These are phyloP conservation scores for Leptodirus hochenwartii DNA, from an alignment of 2,888 invertebrate species.

Conservation along the genomic window DNA sequence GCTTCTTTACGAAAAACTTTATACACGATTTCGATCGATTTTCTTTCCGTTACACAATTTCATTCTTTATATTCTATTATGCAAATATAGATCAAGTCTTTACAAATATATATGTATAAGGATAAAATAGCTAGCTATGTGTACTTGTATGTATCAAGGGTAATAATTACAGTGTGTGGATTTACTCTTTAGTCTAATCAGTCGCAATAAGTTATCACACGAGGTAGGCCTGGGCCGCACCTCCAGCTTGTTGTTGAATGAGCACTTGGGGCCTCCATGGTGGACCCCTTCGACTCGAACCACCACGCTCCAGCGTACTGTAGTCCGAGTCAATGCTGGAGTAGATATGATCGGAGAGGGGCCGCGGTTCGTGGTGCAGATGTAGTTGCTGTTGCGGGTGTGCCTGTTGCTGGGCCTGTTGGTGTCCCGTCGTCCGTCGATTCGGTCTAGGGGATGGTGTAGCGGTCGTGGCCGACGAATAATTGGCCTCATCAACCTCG, in stretches of 20 bases:
- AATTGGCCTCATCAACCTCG: conserved; percentile 39
- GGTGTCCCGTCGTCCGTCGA: conserved; percentile 25
- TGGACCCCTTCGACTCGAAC: conserved; percentile 25
- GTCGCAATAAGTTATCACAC: conserved; percentile 36
- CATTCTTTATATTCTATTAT: conserved; percentile 10
- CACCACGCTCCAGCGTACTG: conserved; percentile 61
- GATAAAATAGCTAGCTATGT: too few relatives aligned
- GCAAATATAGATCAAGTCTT: conserved; percentile 12
- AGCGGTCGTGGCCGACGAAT: conserved; percentile 45
- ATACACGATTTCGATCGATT: conserved; percentile 14
- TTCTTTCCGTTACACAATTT: background rate
- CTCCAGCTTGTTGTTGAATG: conserved; percentile 23
- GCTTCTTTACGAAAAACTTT: conserved; percentile 15
- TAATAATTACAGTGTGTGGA: too few relatives aligned
- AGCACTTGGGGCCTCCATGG: conserved; percentile 37
- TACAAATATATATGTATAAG: too few relatives aligned
- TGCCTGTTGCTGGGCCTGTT: too few relatives aligned
- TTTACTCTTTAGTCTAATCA: too few relatives aligned
- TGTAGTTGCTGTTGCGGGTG: too few relatives aligned
- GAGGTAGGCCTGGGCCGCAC: conserved; percentile 47
- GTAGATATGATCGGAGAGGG: conserved; percentile 76
- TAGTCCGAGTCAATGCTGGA: conserved; percentile 82
- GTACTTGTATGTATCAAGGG: too few relatives aligned
- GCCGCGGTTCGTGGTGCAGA: conserved; percentile 54
- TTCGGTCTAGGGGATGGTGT: conserved; percentile 40